Base-by-base conservation (phyloP, 2,113 vertebrate species). In the Nesoenas mayeri region DNA sequence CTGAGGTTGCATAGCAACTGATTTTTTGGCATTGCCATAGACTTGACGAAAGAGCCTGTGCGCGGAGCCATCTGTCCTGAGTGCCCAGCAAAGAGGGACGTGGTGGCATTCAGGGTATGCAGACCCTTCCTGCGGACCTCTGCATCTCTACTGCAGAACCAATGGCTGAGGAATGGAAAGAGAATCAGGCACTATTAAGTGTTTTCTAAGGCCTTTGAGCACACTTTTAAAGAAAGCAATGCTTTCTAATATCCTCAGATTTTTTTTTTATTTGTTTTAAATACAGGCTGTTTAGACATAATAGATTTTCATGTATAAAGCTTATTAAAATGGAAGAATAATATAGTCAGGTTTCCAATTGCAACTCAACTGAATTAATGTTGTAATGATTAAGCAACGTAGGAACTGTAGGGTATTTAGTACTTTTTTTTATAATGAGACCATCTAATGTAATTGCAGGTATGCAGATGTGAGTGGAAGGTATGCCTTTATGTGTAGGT, bases 321-420 rank as follows among this genome's bases (percentile, higher is more conserved):
- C 79, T 92, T 91, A 88, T 81, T 94, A 67, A 95, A 92, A 71
- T 73, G 48, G 51, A 91, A 71, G 86, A 94, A 88, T 80, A 84
- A 93, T 81, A 71, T 7, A 90, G 85, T 53, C 69, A 88, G 24
- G 29, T 83, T 95, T 94, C 77, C 90, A 94, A 14, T 57, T 91
- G 72, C 69, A 64, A 50, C 61, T 65, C n/a, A 0, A 0, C 44
- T 56, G 50, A 95, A 34, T 88, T 95, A 60, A 88, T 88, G 42
- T 65, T 94, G 85, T 48, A 89, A 92, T 71, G 57, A 94, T 83
- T 50, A 72, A 60, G 79, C 25, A 28, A 92, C 90, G 56, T 51
- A 47, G 32, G 71, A 96, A 78, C 42, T 83, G 42, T 64, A 53
- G 29, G 36, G 42, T 81, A 40, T 61, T 92, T 71, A 65, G 51